Base-by-base conservation (phyloP, 2,797 vertebrate species). In the Macropus fuliginosus region DNA sequence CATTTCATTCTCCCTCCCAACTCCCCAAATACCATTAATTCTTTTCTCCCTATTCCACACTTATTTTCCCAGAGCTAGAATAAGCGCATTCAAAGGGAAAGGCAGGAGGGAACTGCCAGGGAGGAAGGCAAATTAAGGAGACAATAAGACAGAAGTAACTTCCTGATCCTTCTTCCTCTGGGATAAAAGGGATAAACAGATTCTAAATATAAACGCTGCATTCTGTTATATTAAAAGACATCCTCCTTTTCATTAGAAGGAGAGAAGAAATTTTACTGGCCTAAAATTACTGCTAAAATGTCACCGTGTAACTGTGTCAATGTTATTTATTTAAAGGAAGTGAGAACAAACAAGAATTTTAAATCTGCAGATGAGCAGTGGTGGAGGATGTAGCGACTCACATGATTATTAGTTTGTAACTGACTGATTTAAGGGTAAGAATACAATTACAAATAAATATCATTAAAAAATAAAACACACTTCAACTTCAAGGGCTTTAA, bases 281-380 rank as follows among this genome's bases (percentile, higher is more conserved):
- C 40, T 81, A 11, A 50, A 87, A 91, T 93, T 90, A 59, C 13
- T 66, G 52, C 89, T 66, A 81, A 74, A 81, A 66, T 87, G 14
- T 74, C 62, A 74, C 14, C 40, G 34, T 40, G 40, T 87, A 81
- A 81, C 66, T 24, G 3, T 81, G 21, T 87, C 8, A 81, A 4
- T 50, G 8, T n/a, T 5, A 62, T 9, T n/a, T 40, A 89, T 24
- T 89, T 92, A 95, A 46, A 93, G 31, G 92, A 52, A 91, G 94
- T 91, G 89, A 95, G 13, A 94, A 81, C 56, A 93, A 96, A 55
- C 46, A 96, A 93, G 93, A 90, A 94, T 2, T 28, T 59, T 95
- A 96, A 95, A 8, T 56, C 95, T 90, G 91, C 24, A 92, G 40
- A 92, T 96, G 94, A 95, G 13, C 57, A n/a, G 18, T 95, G 24